Conservation (phyloP, 2,888 invertebrate genomes). For the Seira musarum region DNA sequence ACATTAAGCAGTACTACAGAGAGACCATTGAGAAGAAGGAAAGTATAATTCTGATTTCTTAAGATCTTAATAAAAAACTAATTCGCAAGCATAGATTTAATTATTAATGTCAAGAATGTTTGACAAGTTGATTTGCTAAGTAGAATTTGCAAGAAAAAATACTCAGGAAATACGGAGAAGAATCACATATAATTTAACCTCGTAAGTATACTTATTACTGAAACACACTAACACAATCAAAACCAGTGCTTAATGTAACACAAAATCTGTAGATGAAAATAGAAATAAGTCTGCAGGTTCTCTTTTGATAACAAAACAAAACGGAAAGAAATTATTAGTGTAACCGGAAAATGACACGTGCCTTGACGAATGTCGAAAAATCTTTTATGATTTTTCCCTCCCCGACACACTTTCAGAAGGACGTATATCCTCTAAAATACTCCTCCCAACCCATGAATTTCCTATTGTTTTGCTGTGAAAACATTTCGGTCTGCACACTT, state of each 20-base stretch:
- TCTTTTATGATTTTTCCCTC: neutral
- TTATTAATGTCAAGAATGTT: neutral
- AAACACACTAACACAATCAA: neutral
- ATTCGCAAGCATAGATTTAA: too few species aligned
- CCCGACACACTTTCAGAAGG: conserved; percentile 24
- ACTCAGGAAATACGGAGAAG: neutral
- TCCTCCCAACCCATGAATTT: conserved; percentile 34
- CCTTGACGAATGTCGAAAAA: conserved; percentile 32
- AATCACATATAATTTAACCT: neutral
- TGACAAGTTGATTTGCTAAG: neutral
- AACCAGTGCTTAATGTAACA: neutral
- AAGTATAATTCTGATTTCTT: neutral
- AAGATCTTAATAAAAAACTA: too few species aligned
- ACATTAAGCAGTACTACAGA: neutral
- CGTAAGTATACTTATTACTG: neutral
- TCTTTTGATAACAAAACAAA: neutral
- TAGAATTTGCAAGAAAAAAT: conserved; percentile 25
- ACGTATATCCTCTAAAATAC: conserved; percentile 2
- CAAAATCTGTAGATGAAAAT: neutral
- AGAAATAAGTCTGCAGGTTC: neutral
- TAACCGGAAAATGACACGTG: conserved; percentile 47
- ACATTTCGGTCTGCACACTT: conserved; percentile 42
- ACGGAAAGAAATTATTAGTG: neutral
- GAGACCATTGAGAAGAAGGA: neutral
- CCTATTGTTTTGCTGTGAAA: conserved; percentile 45